Base-by-base conservation (phyloP, 2,888 invertebrate genomes). In the Antheraea assamensis region DNA sequence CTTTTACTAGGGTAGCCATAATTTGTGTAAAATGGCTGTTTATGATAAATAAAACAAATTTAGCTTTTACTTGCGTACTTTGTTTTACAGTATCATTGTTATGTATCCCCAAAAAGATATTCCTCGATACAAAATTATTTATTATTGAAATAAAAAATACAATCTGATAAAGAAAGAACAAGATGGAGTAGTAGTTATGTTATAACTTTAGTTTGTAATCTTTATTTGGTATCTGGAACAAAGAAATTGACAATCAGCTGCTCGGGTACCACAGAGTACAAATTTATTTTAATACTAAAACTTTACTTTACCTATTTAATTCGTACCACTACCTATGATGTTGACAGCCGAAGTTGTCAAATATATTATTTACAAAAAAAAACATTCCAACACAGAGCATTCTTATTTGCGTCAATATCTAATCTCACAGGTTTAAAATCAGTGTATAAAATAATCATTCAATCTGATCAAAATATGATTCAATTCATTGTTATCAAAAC, bases 1-100 rank as follows among this genome's bases (percentile, higher is more conserved):
- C 92, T 81, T 92, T 94, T 19, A 91, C 80, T 89, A 93, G 88
- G 70, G 93, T 91, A 77, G 93, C 93, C 93, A 93, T 93, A 73
- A 72, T 74, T 68, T 66, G 2, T 31, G 21, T 47, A 24, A 71
- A n/a, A 31, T 55, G 7, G 21, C 15, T 49, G 24, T 55, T 35
- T 55, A 55, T 19, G 31, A 55, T 19, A 15, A 5, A 55, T 21
- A 72, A 8, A 70, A 55, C 55, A 0, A n/a, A 42, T 13, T 3
- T 13, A 58, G 2, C 52, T 35, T 42, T 55, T 52, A 35, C 70
- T 31, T 52, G 55, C 35, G 24, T 21, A 30, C 15, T 52, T 21
- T n/a, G 21, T n/a, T 30, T 64, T 13, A 17, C 30, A 30, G 15
- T 64, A 68, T 68, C 21, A 31, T 68, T 68, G 35, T 68, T 35